Evolutionary conservation across 2,888 invertebrate genomes (phyloP), one percentile per base, ranked within the genome.

Genomic region (Leucophora obtusa): DNA sequence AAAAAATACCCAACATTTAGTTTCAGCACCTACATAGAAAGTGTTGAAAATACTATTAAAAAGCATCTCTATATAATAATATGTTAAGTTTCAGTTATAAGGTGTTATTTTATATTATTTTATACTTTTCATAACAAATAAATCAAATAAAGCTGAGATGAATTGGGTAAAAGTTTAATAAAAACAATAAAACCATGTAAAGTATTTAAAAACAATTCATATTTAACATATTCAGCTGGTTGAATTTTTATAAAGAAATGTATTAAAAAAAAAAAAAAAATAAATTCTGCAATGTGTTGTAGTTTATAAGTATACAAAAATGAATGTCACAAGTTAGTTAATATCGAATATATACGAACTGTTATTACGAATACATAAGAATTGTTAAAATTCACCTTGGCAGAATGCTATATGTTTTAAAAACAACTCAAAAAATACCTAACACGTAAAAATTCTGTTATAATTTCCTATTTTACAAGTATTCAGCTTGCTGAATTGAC

Each of bases 21-120:
- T 28, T 58, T 63, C 59, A 56, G 33, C 76, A 59, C 53, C 65
- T 35, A 71, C 71, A 53, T 14, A 65, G 15, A 54, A 33, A 28
- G 14, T 28, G 35, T 68, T 18, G 24, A 33, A 62, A 54, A 60
- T 17, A 43, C 14, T 28, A 21, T 54, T n/a, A 21, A 2, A 24
- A 18, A 28, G 7, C 28, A 28, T 6, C 28, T 9, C 2, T 11
- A 28, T 62, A 60, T 43, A 54, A 50, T 15, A 51, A 56, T 28
- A 15, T 43, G 24, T 14, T 35, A 66, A 14, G 54, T 72, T 60
- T 53, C 51, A 69, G n/a, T 59, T 63, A 65, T 59, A 24, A 50
- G 75, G 62, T 69, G 75, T 69, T 21, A 56, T n/a, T n/a, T n/a
- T n/a, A n/a, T n/a, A n/a, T n/a, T n/a, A n/a, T 38, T 54, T 75